Conservation (phyloP, 1,140 invertebrate genomes). For the Meloidogyne hapla region DNA sequence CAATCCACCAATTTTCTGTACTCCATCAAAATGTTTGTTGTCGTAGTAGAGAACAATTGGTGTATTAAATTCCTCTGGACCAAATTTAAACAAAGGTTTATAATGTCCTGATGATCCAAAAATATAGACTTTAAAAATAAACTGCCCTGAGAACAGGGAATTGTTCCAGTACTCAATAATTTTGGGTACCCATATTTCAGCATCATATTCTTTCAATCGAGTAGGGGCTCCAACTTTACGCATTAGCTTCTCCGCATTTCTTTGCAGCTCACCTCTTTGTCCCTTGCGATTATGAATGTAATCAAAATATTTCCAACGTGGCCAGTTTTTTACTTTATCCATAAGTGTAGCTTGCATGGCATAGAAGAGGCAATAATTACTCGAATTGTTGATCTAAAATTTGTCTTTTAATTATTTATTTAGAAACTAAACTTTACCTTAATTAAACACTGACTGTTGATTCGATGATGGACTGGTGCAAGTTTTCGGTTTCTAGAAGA, state of each 20-base stretch:
- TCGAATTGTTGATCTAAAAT: no score
- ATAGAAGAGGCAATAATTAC: conserved; percentile 8
- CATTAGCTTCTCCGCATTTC: background rate
- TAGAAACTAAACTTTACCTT: background rate
- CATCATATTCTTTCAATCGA: background rate
- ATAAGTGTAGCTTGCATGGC: background rate
- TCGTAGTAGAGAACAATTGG: conserved; percentile 3
- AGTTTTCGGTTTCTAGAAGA: background rate
- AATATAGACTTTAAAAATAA: conserved; percentile 14
- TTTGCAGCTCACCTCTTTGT: background rate
- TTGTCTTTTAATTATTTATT: no score
- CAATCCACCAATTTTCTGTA: background rate
- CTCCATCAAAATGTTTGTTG: conserved; percentile 12
- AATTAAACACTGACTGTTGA: background rate
- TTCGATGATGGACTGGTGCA: background rate
- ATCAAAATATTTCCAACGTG: background rate
- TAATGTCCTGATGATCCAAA: background rate
- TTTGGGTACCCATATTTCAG: background rate
- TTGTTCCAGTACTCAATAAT: background rate
- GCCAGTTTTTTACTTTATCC: background rate
- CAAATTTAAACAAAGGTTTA: background rate
- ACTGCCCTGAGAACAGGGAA: background rate
- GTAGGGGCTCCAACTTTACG: background rate
- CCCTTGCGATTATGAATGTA: background rate
- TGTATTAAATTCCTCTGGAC: background rate